phyloP scores from a whole-genome alignment of 2,888 invertebrate genomes.

The Timema podura region DNA sequence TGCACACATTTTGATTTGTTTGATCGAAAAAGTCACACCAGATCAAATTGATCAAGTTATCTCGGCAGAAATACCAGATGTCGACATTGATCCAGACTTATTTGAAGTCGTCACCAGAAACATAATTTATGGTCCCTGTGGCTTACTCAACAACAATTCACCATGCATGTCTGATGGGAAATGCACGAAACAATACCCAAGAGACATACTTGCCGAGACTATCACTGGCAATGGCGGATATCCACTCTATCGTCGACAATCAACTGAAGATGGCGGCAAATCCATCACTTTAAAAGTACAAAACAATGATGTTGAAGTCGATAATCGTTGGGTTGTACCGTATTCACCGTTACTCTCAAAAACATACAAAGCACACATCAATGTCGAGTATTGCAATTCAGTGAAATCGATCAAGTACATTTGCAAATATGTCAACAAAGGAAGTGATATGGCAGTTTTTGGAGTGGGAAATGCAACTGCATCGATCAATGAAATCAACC shows the following conservation, averaged over 20 bases:
- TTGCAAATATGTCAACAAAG: slow-evolving; percentile 43
- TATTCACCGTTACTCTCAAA: slow-evolving; percentile 27
- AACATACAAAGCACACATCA: slow-evolving; percentile 41
- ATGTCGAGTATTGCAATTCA: slow-evolving; percentile 44
- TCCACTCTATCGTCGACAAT: slow-evolving; percentile 11
- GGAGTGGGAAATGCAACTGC: slow-evolving; percentile 19
- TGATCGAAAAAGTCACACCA: too few species aligned
- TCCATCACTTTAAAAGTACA: slow-evolving; percentile 33
- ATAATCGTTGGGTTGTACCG: slow-evolving; percentile 20
- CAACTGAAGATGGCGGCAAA: slow-evolving; percentile 35
- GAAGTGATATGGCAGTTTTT: slow-evolving; percentile 27
- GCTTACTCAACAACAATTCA: slow-evolving; percentile 15
- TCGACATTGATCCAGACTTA: too few species aligned
- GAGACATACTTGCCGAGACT: too few species aligned
- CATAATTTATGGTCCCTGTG: neutral
- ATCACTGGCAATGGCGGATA: slow-evolving; percentile 13
- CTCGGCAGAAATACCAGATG: too few species aligned
- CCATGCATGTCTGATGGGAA: slow-evolving; percentile 16
- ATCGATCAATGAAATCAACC: slow-evolving; percentile 27
- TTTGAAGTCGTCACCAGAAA: slow-evolving; percentile 12
- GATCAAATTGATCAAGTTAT: too few species aligned
- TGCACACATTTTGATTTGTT: too few species aligned
- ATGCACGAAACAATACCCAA: slow-evolving; percentile 14
- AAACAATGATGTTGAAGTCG: neutral
- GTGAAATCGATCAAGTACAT: slow-evolving; percentile 43